Conservation (phyloP, 2,113 vertebrate species). For the Illadopsis cleaveri region DNA sequence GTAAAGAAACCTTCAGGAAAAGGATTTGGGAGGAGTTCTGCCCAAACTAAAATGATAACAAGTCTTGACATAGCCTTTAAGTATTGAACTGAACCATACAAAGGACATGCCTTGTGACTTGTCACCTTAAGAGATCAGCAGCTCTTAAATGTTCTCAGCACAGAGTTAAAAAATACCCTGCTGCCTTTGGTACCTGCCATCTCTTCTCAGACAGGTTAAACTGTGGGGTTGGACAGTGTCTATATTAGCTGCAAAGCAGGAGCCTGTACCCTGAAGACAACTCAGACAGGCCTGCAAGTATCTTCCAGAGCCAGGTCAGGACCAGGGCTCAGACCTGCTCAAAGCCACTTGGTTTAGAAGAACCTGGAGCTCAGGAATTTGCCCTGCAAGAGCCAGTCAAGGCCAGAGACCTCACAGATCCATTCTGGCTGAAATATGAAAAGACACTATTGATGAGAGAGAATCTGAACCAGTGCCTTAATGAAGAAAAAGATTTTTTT, state of each 20-base stretch:
- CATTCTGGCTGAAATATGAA: not conserved
- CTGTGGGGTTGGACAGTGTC: not conserved
- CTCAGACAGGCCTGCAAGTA: not conserved
- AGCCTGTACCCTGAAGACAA: not conserved
- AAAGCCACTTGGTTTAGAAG: not conserved
- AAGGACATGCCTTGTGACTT: not conserved
- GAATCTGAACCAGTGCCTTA: not conserved
- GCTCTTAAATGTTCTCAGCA: not conserved
- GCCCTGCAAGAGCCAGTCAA: not conserved
- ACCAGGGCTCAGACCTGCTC: not conserved
- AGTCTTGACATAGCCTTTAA: not conserved
- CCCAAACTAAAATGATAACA: not conserved
- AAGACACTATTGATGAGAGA: not conserved
- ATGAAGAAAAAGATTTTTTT: not conserved
- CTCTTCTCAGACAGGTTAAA: not conserved
- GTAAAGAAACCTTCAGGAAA: not conserved
- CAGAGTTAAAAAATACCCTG: not conserved
- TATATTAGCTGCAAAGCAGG: not conserved
- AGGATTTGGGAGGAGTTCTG: not conserved
- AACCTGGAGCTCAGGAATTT: not conserved
- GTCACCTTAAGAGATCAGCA: not conserved
- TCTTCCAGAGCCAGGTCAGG: not conserved
- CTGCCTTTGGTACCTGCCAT: not conserved
- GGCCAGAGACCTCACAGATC: not conserved
- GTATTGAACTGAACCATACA: not conserved